phyloP scores from a whole-genome alignment of 2,113 vertebrate genomes.

The Solenodon paradoxus region DNA sequence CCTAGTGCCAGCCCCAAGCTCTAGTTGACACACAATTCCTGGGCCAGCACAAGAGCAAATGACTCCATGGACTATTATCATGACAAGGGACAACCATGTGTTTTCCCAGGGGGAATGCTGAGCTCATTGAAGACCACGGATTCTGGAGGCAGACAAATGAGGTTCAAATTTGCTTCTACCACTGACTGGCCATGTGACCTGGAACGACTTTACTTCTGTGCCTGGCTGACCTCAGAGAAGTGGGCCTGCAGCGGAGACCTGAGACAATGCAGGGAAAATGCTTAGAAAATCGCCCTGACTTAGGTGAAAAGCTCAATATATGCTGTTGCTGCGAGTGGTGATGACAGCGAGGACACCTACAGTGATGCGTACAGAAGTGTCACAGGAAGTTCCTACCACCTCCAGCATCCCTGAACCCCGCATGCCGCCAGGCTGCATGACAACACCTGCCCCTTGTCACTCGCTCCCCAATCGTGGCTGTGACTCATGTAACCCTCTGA shows the following conservation, averaged over 20 bases:
- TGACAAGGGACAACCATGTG: fast-evolving
- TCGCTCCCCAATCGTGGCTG: no score
- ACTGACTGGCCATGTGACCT: no score
- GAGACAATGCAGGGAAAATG: fast-evolving
- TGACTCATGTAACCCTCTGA: neutral
- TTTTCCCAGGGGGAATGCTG: neutral
- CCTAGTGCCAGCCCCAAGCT: neutral
- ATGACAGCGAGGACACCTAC: fast-evolving
- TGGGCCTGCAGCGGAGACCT: no score
- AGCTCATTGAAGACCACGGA: neutral
- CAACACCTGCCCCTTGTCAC: no score
- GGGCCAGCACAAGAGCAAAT: neutral
- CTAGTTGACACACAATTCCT: neutral
- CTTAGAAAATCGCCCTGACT: neutral
- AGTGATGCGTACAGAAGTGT: fast-evolving
- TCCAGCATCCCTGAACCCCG: no score
- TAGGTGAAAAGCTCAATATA: fast-evolving
- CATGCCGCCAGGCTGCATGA: neutral
- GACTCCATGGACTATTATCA: fast-evolving
- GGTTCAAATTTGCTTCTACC: neutral
- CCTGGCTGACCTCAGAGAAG: neutral
- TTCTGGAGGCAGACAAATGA: neutral
- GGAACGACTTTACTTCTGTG: no score
- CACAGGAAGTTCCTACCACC: fast-evolving
- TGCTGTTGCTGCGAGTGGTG: neutral